These are phyloP conservation scores for Capreolus pygargus DNA, from an alignment of 2,113 vertebrate genomes.

Conservation along the genomic window DNA sequence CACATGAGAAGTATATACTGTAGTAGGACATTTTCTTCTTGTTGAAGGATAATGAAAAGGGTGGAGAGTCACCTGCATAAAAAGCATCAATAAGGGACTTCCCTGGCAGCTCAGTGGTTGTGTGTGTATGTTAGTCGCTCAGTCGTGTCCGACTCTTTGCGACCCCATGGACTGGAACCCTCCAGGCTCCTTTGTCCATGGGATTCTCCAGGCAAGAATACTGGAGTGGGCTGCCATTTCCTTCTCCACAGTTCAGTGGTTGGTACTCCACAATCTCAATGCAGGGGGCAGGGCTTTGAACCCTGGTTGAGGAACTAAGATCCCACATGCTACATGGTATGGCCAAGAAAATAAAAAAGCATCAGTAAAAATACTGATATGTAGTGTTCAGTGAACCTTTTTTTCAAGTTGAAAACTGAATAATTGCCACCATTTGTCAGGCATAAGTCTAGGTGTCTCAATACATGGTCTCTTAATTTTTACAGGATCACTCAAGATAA, in stretches of 20 bases:
- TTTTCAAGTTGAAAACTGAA: neutral
- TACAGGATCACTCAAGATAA: neutral
- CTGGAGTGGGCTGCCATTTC: neutral
- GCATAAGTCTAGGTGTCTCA: neutral
- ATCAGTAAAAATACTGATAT: neutral
- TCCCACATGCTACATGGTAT: neutral
- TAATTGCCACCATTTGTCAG: neutral
- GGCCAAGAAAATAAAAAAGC: neutral
- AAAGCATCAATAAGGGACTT: neutral
- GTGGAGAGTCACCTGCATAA: neutral
- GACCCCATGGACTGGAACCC: neutral
- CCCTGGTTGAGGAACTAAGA: neutral
- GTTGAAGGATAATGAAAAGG: neutral
- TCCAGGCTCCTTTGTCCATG: neutral
- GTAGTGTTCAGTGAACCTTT: neutral
- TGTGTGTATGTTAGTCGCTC: neutral
- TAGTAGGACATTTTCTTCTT: neutral
- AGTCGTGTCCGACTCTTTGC: rapidly evolving
- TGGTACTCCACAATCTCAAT: neutral
- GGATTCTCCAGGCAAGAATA: neutral
- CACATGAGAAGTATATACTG: no score
- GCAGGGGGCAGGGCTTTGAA: neutral
- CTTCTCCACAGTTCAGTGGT: neutral
- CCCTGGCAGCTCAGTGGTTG: neutral
- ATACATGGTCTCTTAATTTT: neutral